Evolutionary conservation across 2,888 invertebrate genomes (phyloP).

Genomic region (Dryobota labecula): DNA sequence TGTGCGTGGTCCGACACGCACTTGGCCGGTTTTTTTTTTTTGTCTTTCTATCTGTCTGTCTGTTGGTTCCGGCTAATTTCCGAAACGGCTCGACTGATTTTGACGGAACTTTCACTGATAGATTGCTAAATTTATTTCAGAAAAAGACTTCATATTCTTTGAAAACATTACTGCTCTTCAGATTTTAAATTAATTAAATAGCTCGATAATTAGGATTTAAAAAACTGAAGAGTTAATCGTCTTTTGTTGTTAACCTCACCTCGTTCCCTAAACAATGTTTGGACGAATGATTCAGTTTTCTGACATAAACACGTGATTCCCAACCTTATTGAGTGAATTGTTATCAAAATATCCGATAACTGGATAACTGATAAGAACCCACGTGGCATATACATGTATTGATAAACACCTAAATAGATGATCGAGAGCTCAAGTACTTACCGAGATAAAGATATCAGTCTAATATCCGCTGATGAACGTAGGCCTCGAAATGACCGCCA

Average conservation of each 20-base stretch:
- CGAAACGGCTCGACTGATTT: no score
- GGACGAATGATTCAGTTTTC: background rate
- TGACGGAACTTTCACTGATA: no score
- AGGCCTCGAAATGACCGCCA: no score
- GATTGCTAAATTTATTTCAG: no score
- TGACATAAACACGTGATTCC: background rate
- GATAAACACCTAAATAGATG: slow-evolving; percentile 36
- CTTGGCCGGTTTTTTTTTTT: no score
- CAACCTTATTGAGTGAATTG: slow-evolving; percentile 25
- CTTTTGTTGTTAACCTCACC: background rate
- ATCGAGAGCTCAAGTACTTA: slow-evolving; percentile 6
- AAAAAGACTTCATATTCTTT: no score
- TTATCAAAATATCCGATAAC: slow-evolving; percentile 36
- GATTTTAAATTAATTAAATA: background rate
- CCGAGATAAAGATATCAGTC: background rate
- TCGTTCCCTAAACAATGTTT: background rate
- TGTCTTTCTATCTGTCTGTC: no score
- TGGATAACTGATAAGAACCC: slow-evolving; percentile 25
- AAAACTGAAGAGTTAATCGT: background rate
- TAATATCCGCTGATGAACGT: background rate
- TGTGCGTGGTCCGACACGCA: no score
- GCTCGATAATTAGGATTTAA: background rate
- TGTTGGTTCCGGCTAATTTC: no score
- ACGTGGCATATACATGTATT: slow-evolving; percentile 25
- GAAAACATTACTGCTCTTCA: background rate